These are phyloP conservation scores for Eurypyga helias DNA, from an alignment of 2,113 vertebrate species.

Conservation along the genomic window DNA sequence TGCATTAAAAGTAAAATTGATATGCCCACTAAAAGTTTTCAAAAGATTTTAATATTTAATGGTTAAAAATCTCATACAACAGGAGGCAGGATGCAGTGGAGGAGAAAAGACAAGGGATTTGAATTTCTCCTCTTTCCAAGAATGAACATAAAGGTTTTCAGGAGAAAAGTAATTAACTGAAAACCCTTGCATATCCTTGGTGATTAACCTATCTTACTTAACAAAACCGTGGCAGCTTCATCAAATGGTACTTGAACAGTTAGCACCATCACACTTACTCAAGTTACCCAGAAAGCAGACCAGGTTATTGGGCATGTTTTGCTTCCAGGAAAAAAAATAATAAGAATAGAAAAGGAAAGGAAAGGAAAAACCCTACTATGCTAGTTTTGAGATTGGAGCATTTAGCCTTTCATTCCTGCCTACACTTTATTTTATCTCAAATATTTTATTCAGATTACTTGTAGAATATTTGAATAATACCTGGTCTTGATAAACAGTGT, in stretches of 20 bases:
- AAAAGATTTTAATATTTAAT: background rate
- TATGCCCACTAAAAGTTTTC: background rate
- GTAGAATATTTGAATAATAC: background rate
- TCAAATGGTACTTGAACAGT: background rate
- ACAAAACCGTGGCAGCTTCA: background rate
- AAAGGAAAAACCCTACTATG: accelerated
- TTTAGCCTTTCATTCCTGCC: background rate
- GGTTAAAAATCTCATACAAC: background rate
- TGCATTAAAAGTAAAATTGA: background rate
- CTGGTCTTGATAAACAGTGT: background rate
- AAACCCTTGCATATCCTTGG: background rate
- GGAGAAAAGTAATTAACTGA: background rate
- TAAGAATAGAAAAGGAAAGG: too few species aligned
- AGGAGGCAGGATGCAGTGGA: background rate
- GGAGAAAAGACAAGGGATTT: accelerated
- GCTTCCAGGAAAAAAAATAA: background rate
- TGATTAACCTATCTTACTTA: background rate
- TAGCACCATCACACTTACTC: background rate
- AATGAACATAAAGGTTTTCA: background rate
- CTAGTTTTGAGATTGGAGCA: background rate
- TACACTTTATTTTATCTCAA: background rate
- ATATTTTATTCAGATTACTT: background rate
- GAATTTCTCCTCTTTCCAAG: background rate
- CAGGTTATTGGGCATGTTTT: background rate
- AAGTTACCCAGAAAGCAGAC: background rate